Percentiles rank a stretch among this genome's conserved stretches.
phyloP scores from a whole-genome alignment of 2,888 invertebrate genomes.

The Nemotelus pantherinus region DNA sequence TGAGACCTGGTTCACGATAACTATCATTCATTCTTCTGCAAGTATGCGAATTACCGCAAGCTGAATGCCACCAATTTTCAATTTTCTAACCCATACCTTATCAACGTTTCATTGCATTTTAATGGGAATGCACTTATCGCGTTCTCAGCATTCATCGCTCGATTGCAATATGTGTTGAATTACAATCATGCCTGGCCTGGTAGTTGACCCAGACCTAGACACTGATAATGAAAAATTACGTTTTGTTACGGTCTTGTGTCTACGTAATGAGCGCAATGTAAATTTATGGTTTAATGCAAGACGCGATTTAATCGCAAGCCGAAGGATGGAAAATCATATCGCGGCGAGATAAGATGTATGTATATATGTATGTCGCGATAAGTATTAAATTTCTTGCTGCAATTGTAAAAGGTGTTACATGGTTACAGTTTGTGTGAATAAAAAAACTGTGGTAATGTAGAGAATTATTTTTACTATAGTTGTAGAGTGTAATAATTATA shows the following conservation, averaged over 20 bases:
- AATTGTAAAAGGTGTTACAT: too few relatives aligned
- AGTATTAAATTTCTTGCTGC: too few relatives aligned
- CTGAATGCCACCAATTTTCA: constrained; percentile 5
- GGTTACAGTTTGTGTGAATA: too few relatives aligned
- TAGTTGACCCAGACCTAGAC: constrained; percentile 1
- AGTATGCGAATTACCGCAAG: background rate
- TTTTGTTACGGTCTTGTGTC: constrained; percentile 13
- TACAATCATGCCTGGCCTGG: constrained; percentile 11
- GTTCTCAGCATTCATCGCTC: background rate
- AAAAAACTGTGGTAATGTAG: too few relatives aligned
- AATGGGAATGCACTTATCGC: background rate
- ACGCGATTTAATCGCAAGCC: too few relatives aligned
- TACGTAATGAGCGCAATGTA: constrained; percentile 15
- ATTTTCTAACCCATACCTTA: background rate
- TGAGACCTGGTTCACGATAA: too few relatives aligned
- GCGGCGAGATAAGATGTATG: too few relatives aligned
- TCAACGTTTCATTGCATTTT: background rate
- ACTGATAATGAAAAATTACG: constrained; percentile 31
- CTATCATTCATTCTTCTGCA: background rate
- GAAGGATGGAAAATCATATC: too few relatives aligned
- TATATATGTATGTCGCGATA: too few relatives aligned
- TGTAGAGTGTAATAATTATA: too few relatives aligned
- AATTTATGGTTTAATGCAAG: background rate
- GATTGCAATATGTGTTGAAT: background rate
- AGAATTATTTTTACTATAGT: too few relatives aligned